phyloP scores from a whole-genome alignment of 2,797 vertebrate genomes.

The Premnoplex brunnescens region DNA sequence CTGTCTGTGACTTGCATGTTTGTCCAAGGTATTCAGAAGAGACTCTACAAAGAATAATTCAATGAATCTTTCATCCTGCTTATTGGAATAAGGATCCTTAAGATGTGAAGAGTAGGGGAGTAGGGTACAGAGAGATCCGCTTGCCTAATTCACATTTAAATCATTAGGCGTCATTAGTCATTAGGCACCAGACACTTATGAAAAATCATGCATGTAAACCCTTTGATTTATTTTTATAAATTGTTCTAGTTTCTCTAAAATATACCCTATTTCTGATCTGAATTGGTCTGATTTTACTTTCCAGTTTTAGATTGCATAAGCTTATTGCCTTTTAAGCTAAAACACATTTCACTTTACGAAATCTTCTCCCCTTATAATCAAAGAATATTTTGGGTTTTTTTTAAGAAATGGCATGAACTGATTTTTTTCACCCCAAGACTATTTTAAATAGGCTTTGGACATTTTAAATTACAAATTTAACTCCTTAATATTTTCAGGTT shows the following conservation, averaged over 20 bases:
- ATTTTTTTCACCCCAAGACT: neutral
- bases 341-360: neutral
- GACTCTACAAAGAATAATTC: neutral
- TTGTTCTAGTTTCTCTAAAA: neutral
- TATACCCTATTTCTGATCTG: neutral
- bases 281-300: neutral
- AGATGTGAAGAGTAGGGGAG: neutral
- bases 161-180: neutral
- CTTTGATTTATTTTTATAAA: neutral
- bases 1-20: neutral
- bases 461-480: neutral
- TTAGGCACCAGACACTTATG: neutral
- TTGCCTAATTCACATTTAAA: neutral
- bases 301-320: neutral
- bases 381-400: neutral
- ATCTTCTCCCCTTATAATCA: neutral
- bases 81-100: neutral
- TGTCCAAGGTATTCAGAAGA: neutral
- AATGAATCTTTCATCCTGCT: neutral
- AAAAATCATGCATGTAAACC: neutral
- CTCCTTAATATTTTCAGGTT: neutral
- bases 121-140: neutral
- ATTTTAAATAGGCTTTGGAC: neutral
- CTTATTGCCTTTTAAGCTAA: neutral
- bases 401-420: too few species aligned